Base-by-base conservation (phyloP, 2,113 vertebrate species). In the Aegotheles bennettii region DNA sequence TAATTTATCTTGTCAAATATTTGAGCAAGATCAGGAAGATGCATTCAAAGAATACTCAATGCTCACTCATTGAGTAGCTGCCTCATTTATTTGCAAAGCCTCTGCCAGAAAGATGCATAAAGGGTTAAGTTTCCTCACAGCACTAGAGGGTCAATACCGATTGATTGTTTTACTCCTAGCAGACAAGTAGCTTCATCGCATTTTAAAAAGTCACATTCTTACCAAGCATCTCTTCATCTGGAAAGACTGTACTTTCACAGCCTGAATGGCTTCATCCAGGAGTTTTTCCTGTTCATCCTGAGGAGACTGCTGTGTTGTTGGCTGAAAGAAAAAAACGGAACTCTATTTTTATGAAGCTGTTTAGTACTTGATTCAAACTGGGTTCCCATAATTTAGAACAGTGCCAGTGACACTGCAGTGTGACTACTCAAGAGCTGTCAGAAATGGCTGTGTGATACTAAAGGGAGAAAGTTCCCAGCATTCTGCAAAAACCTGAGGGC, bases 221-320 rank as follows among this genome's bases (percentile, higher is more conserved):
- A 99, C 99, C 99, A 99, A 97, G 89, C 99, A 99, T 96, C 99
- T 98, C 92, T 99, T 99, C 99, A 99, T 99, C 96, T 99, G 99
- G 96, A 99, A 99, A 1, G 99, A 99, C 96, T 99, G 99, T 86
- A 99, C 99, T 97, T 99, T 99, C 64, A 99, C 99, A 75, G 99
- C 99, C 97, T 99, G 99, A 86, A 99, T 98, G 9, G 99, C 99
- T 98, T 99, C 99, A 97, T 99, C 99, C 88, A 99, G 96, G 93
- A 99, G 99, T 94, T 99, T 99, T 94, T 99, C 99, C 97, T 99
- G 99, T 77, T 99, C 99, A 86, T 99, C 99, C 97, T 99, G 99
- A 60, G 99, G 99, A 63, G 99, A 99, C 67, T 99, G 99, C 98
- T 99, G 99, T 87, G 99, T 99, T 84, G 99, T 99, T 63, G 99